Evolutionary conservation across 2,888 invertebrate genomes (phyloP).

Genomic region (Mellilla xanthometata): DNA sequence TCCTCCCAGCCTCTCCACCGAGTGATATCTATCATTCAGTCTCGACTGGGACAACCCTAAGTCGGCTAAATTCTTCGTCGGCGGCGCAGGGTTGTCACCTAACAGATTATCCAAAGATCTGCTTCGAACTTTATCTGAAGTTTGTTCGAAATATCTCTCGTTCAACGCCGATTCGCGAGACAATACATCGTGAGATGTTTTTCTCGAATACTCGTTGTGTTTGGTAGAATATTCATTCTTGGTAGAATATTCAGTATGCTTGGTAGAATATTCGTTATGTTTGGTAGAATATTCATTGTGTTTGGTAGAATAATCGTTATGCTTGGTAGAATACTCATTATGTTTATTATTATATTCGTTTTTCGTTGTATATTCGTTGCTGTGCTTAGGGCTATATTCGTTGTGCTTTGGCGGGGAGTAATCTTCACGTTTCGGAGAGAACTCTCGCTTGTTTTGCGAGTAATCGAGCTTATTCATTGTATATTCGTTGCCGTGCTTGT

Average conservation of each 20-base stretch:
- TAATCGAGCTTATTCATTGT: conserved; percentile 14
- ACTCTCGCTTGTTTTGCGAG: conserved; percentile 11
- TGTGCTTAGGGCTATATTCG: conserved; percentile 36
- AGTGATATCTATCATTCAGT: conserved; percentile 94
- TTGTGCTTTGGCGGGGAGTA: conserved; percentile 11
- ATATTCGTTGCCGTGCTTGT: conserved; percentile 39
- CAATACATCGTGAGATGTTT: conserved; percentile 89
- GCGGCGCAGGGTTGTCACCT: conserved; percentile 85
- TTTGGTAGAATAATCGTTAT: conserved; percentile 42
- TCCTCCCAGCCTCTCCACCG: conserved; percentile 88
- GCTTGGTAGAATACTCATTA: conserved; percentile 69
- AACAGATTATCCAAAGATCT: conserved; percentile 91
- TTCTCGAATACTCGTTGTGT: conserved; percentile 77
- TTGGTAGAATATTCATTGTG: conserved; percentile 77
- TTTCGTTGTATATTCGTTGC: conserved; percentile 19
- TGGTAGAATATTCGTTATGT: conserved; percentile 48
- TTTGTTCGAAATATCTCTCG: conserved; percentile 92
- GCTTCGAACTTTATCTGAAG: conserved; percentile 89
- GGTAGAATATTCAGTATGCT: conserved; percentile 23
- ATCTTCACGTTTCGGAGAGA: conserved; percentile 53
- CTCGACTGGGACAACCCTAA: conserved; percentile 92
- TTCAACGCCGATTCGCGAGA: conserved; percentile 93
- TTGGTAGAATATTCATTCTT: conserved; percentile 24
- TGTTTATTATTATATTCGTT: conserved; percentile 63
- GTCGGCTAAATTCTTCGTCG: conserved; percentile 85